Evolutionary conservation across 2,888 invertebrate species (phyloP).

Genomic region (Caenorhabditis macrosperma): DNA sequence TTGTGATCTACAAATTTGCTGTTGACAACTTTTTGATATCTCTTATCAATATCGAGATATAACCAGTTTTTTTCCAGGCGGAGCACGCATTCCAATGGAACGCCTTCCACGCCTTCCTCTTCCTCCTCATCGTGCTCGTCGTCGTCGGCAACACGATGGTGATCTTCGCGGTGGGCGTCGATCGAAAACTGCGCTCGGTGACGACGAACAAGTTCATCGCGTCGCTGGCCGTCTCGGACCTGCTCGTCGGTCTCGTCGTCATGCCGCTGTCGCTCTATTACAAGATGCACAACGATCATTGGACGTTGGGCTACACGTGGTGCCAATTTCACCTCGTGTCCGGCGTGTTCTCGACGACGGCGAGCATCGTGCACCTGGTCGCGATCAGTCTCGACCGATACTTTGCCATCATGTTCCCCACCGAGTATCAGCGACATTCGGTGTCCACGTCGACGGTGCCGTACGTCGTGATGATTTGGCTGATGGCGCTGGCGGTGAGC

Average conservation of each 20-base stretch:
- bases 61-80: constrained; percentile 40
- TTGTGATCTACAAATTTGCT: too few relatives aligned
- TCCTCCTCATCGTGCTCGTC: constrained; percentile 67
- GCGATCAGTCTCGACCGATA: constrained; percentile 75
- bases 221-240: constrained; percentile 72
- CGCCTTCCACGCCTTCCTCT: constrained; percentile 59
- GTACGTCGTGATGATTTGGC: constrained; percentile 72
- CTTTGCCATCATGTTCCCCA: constrained; percentile 76
- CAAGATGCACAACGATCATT: constrained; percentile 71
- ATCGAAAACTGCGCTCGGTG: constrained; percentile 68
- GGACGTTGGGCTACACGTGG: constrained; percentile 69
- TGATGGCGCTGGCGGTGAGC: constrained; percentile 70
- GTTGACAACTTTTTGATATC: too few relatives aligned
- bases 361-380: constrained; percentile 75
- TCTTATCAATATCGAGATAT: too few relatives aligned
- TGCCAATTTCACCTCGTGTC: constrained; percentile 72
- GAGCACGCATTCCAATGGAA: constrained; percentile 39
- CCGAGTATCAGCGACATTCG: constrained; percentile 74
- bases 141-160: constrained; percentile 67
- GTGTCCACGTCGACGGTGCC: constrained; percentile 69
- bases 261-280: constrained; percentile 74
- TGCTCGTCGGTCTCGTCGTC: constrained; percentile 71
- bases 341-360: constrained; percentile 74
- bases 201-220: constrained; percentile 76
- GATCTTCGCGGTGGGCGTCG: constrained; percentile 67